phyloP scores from a whole-genome alignment of 35 echinoderm and acorn worm genomes.

The Stichopus chloronotus region DNA sequence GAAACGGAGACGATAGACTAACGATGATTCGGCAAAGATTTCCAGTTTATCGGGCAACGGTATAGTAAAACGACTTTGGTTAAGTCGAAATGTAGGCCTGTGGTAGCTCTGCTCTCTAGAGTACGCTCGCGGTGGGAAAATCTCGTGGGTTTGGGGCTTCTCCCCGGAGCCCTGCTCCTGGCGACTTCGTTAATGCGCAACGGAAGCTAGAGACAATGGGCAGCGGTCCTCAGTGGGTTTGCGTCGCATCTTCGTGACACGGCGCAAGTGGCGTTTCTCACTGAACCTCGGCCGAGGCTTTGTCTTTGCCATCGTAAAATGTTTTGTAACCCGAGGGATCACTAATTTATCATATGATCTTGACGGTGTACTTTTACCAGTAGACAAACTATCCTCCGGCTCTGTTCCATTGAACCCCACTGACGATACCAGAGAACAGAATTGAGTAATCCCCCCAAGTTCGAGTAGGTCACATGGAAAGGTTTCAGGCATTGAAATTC shows the following conservation, averaged over 20 bases:
- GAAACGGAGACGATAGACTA: no score
- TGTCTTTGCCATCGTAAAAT: neutral
- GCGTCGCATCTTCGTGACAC: conserved; percentile 31
- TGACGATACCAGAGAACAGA: conserved; percentile 16
- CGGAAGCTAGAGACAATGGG: conserved; percentile 36
- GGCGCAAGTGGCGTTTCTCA: conserved; percentile 35
- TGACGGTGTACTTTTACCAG: conserved; percentile 24
- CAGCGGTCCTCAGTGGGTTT: neutral
- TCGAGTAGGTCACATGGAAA: conserved; percentile 43
- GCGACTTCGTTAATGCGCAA: conserved; percentile 30
- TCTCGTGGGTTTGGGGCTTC: conserved; percentile 33
- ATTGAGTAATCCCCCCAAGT: conserved; percentile 29
- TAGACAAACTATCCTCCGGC: conserved; percentile 30
- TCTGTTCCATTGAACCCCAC: conserved; percentile 27
- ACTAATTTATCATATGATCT: conserved; percentile 45
- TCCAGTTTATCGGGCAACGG: no score
- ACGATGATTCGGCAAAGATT: no score
- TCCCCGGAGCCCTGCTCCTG: conserved; percentile 38
- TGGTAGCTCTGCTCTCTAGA: neutral
- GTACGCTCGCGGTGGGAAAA: conserved; percentile 41
- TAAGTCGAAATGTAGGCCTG: neutral
- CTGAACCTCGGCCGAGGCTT: neutral
- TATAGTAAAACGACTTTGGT: neutral
- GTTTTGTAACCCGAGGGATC: conserved; percentile 25
- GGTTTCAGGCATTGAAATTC: conserved; percentile 39